Evolutionary conservation across 2,888 invertebrate genomes (phyloP).

Genomic region (Dryomyza anilis): DNA sequence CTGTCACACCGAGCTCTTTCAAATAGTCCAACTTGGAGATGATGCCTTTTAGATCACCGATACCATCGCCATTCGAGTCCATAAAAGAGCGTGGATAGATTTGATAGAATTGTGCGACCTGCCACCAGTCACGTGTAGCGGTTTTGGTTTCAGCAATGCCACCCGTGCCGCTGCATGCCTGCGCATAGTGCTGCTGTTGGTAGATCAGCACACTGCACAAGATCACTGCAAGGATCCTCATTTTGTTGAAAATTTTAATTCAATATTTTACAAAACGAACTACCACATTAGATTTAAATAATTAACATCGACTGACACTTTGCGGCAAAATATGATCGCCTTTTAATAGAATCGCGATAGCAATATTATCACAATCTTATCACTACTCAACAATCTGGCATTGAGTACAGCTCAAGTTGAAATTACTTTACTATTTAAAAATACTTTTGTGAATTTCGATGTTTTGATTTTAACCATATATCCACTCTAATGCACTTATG

Average conservation of each 20-base stretch:
- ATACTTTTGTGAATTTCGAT: too few species aligned
- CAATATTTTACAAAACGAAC: too few species aligned
- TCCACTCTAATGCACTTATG: too few species aligned
- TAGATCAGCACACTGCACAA: conserved; percentile 19
- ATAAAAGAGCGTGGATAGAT: conserved; percentile 77
- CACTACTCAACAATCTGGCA: not conserved
- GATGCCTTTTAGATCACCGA: conserved; percentile 67
- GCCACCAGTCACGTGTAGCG: conserved; percentile 47
- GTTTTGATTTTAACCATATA: too few species aligned
- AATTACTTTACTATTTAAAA: too few species aligned
- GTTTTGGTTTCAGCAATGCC: conserved; percentile 64
- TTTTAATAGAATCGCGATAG: not conserved
- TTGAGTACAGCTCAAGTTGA: not conserved
- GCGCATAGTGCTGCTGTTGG: conserved; percentile 17
- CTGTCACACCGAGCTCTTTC: conserved; percentile 65
- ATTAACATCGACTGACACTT: too few species aligned
- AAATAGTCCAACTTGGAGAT: conserved; percentile 65
- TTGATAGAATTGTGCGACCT: conserved; percentile 68
- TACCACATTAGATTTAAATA: too few species aligned
- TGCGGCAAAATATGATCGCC: not conserved
- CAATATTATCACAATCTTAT: not conserved
- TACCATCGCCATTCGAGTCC: conserved; percentile 77
- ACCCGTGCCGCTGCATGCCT: conserved; percentile 25
- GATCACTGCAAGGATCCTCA: conserved; percentile 6
- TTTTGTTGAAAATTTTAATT: too few species aligned